Percentiles rank a stretch among this genome's conserved stretches.
Evolutionary conservation across 30 jellyfish, hydroid and myxozoan species (phyloP).

Genomic region (Chrysaora quinquecirrha): DNA sequence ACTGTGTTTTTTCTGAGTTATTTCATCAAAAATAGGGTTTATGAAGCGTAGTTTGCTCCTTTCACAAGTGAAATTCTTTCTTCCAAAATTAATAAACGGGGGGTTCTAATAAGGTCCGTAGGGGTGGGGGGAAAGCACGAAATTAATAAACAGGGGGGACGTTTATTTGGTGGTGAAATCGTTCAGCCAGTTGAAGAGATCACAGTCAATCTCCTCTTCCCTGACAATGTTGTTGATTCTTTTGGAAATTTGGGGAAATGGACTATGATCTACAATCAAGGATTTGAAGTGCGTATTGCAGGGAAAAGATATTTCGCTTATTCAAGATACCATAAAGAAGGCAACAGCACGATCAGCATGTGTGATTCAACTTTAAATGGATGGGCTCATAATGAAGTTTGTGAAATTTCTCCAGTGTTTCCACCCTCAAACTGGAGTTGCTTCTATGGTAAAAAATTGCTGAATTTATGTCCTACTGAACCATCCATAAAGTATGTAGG

Average conservation of each 20-base stretch:
- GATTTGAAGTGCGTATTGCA: conserved; percentile 43
- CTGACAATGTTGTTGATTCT: conserved; percentile 64
- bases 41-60: too few relatives aligned
- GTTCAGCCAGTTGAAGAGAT: conserved; percentile 22
- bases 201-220: conserved; percentile 51
- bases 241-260: conserved; percentile 68
- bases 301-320: conserved; percentile 64
- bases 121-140: too few relatives aligned
- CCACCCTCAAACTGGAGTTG: conserved; percentile 79
- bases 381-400: conserved; percentile 53
- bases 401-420: not conserved
- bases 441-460: conserved; percentile 61
- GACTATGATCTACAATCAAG: conserved; percentile 86
- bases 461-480: too few relatives aligned
- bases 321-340: conserved; percentile 2
- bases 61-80: too few relatives aligned
- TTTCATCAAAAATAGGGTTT: too few relatives aligned
- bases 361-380: conserved; percentile 60
- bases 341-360: conserved; percentile 33
- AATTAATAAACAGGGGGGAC: too few relatives aligned
- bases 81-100: too few relatives aligned
- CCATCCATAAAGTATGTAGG: not conserved
- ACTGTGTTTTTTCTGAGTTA: too few relatives aligned
- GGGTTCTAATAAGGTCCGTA: too few relatives aligned
- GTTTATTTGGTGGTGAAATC: too few relatives aligned